Evolutionary conservation across 2,113 vertebrate genomes (phyloP), one percentile per base, ranked within the genome.

Genomic region (Corvus cornix): DNA sequence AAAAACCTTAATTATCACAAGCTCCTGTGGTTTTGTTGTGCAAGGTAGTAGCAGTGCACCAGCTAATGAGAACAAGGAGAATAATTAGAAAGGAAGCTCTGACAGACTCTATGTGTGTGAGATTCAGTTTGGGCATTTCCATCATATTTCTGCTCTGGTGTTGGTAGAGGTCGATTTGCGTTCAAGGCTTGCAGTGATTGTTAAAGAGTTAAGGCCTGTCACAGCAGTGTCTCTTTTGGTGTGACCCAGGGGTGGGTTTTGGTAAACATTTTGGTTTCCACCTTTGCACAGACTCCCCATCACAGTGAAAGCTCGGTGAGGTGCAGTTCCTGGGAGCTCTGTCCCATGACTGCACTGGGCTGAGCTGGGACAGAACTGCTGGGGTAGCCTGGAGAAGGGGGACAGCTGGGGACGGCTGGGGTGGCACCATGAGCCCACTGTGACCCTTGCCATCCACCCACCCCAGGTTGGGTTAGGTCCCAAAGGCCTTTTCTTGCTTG

Each of bases 301-400:
- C 24, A 4, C 23, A 59, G 35, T 33, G 27, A 51, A 53, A 19
- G 8, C 13, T 35, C 12, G 2, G 7, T 10, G 43, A 31, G 0
- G 0, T 21, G 48, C 35, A 43, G 27, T 6, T 84, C 26, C 63
- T 0, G 0, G 13, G 39, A 51, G n/a, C 43, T 44, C 5, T 1
- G 0, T 41, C 55, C 31, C 13, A 0, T 14, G 64, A n/a, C 53
- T 66, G 31, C 1, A 0, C 7, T 2, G 63, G 20, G n/a, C 59
- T 84, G 76, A 74, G 64, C 51, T 62, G 35, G 49, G 37, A 10
- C 52, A 33, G 66, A 39, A 3, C 27, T 83, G 44, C 58, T 56
- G 35, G 44, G 6, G 16, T 35, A 23, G 27, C 30, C 53, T 52
- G 37, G 22, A 68, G 18, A 24, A 69, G 37, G 11, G 15, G 17